phyloP scores from a whole-genome alignment of 2,113 vertebrate genomes.

The Misgurnus anguillicaudatus region DNA sequence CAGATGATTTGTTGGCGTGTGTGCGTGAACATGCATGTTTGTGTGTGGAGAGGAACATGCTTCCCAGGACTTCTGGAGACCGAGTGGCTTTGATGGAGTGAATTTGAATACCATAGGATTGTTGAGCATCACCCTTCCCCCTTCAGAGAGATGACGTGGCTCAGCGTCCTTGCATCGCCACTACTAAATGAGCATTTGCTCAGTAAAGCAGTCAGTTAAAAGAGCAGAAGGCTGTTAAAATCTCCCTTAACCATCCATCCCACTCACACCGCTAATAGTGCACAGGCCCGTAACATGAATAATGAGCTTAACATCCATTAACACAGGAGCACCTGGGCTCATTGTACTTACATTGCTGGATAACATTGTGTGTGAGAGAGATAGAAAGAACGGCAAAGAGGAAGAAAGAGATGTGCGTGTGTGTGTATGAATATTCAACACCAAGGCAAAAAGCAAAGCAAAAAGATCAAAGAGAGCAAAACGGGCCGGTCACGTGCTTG shows the following conservation, averaged over 20 bases:
- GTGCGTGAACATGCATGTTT: neutral
- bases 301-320: conserved; percentile 47
- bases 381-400: conserved; percentile 13
- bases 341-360: conserved; percentile 27
- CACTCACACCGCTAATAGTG: conserved; percentile 45
- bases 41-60: conserved; percentile 14
- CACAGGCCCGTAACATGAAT: conserved; percentile 34
- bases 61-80: neutral
- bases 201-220: conserved; percentile 45
- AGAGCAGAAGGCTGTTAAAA: conserved; percentile 51
- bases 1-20: neutral
- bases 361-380: conserved; percentile 14
- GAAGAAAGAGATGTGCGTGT: conserved; percentile 21
- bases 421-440: conserved; percentile 43
- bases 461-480: conserved; percentile 22
- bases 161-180: neutral
- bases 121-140: neutral
- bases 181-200: conserved; percentile 48
- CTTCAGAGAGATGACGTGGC: neutral
- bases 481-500: neutral
- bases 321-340: conserved; percentile 46
- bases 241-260: conserved; percentile 39
- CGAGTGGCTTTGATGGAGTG: neutral
- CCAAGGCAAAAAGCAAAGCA: neutral
- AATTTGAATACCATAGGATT: neutral